Conservation (phyloP, 2,888 invertebrate genomes). For the Drosophila neonasuta region DNA sequence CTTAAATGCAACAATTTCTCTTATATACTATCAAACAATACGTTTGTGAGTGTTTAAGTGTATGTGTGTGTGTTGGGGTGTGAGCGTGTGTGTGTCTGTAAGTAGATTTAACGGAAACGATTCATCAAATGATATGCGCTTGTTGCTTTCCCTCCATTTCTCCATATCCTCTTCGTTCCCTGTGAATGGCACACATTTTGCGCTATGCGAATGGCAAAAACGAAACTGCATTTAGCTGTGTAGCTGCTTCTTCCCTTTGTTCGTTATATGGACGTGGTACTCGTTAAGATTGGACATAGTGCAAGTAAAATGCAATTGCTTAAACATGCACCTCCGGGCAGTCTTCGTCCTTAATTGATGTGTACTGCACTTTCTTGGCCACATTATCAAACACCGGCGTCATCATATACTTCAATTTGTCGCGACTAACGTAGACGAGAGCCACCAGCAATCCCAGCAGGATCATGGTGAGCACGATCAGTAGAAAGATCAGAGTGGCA, state of each 20-base stretch:
- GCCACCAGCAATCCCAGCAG: slow-evolving; percentile 84
- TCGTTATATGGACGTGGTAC: slow-evolving; percentile 50
- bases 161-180: slow-evolving; percentile 25
- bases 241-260: slow-evolving; percentile 21
- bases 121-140: slow-evolving; percentile 48
- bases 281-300: background rate
- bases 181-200: slow-evolving; percentile 70
- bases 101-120: slow-evolving; percentile 33
- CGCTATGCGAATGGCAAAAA: slow-evolving; percentile 70
- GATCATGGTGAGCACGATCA: slow-evolving; percentile 84
- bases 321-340: slow-evolving; percentile 82
- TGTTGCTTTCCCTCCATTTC: slow-evolving; percentile 12
- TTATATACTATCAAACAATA: slow-evolving; percentile 70
- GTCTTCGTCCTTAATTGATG: slow-evolving; percentile 86
- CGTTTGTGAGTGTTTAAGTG: slow-evolving; percentile 24
- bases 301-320: slow-evolving; percentile 19
- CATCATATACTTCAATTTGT: slow-evolving; percentile 84
- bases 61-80: slow-evolving; percentile 10
- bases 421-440: slow-evolving; percentile 85
- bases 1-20: slow-evolving; percentile 71
- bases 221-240: slow-evolving; percentile 34
- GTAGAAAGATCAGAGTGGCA: slow-evolving; percentile 82
- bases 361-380: slow-evolving; percentile 88
- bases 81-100: slow-evolving; percentile 24
- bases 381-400: slow-evolving; percentile 86